phyloP scores from a whole-genome alignment of 2,113 vertebrate species.

The Myotis yumanensis region DNA sequence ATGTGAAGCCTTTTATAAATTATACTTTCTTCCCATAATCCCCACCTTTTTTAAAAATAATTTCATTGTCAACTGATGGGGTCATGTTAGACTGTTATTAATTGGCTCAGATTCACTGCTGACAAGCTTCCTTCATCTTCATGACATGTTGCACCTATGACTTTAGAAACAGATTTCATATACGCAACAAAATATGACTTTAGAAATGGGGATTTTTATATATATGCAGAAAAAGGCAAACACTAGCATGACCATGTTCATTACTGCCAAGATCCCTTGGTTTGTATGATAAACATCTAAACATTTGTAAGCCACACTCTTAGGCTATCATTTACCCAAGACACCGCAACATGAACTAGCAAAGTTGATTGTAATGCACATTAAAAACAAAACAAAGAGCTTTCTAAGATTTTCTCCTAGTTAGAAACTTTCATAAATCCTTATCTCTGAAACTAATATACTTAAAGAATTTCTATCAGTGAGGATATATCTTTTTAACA shows the following conservation, averaged over 20 bases:
- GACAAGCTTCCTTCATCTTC: constrained; percentile 29
- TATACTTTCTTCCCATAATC: not conserved
- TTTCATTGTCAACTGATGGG: constrained; percentile 11
- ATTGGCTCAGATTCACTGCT: not conserved
- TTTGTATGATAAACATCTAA: not conserved
- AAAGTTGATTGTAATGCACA: constrained; percentile 3
- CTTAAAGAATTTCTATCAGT: constrained; percentile 16
- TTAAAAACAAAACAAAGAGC: not conserved
- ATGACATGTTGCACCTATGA: not conserved
- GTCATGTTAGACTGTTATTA: not conserved
- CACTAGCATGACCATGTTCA: not conserved
- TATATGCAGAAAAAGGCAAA: not conserved
- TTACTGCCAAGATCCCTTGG: not conserved
- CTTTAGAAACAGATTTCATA: not conserved
- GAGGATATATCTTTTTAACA: constrained; percentile 39
- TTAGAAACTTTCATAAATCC: not conserved
- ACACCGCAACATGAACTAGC: not conserved
- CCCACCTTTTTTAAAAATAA: not conserved
- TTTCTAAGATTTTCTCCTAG: not conserved
- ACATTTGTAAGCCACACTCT: not conserved
- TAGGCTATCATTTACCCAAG: not conserved
- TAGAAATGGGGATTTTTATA: not conserved
- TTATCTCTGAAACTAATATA: constrained; percentile 9
- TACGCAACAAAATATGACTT: not conserved
- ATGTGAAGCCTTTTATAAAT: not conserved